Base-by-base conservation (phyloP, 1,140 invertebrate genomes). In the Argopecten irradians region DNA sequence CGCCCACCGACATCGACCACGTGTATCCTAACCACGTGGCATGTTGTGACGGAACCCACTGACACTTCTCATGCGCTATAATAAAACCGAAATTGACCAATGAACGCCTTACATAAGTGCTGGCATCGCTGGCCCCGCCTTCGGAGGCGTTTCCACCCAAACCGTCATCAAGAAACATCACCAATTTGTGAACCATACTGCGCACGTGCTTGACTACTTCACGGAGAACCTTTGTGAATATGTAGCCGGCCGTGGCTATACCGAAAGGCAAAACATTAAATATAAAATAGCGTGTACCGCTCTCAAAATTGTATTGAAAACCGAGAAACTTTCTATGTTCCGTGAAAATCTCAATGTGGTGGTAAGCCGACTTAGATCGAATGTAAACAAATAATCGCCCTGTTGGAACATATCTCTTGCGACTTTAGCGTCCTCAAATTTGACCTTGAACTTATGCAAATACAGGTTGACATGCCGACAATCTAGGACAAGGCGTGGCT, bases 121-220 rank as follows among this genome's bases (percentile, higher is more conserved):
- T 87, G 8, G 34, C 28, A 13, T 34, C 35, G 39, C 19, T 36
- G 33, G 89, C 39, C 22, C 34, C 32, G 41, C 28, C 46, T 11
- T 84, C 55, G 71, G 43, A 34, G 55, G 34, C 22, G 11, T 39
- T 83, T 22, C 86, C 86, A 32, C 55, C 85, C 13, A 86, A 33
- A 34, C 84, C 87, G 28, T 88, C 89, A 46, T 90, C 89, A 19
- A 90, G 32, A 87, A 86, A 90, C 87, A 90, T 85, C 34, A 90
- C 32, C 0, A 90, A 36, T 71, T 87, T 89, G 22, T 41, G 11
- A 8, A 43, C 87, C 28, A 83, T 9, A 34, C 9, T 28, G 34
- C 87, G 35, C 41, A 36, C 87, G 34, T 86, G 71, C 32, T 87
- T 84, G 1, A 90, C 41, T 0, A 90, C 35, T n/a, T 55, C 71